phyloP scores from a whole-genome alignment of 1,140 invertebrate species.

The Wasmannia auropunctata region DNA sequence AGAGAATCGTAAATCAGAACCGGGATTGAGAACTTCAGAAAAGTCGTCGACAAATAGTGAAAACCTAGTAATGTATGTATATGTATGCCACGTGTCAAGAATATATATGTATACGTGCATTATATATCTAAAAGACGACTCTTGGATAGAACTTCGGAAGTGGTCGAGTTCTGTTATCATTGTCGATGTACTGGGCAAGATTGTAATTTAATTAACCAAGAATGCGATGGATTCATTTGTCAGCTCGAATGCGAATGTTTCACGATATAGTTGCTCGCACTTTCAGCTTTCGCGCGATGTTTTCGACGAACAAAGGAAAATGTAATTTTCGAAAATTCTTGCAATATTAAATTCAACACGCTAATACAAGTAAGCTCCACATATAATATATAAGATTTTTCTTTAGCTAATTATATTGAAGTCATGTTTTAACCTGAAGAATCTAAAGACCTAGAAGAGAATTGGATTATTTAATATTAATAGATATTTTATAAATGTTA shows the following conservation, averaged over 20 bases:
- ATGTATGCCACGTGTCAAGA: slow-evolving; percentile 6
- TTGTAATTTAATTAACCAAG: slow-evolving; percentile 65
- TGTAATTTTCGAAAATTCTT: background rate
- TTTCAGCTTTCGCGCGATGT: background rate
- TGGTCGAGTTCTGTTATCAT: slow-evolving; percentile 20
- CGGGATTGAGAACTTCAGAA: slow-evolving; percentile 26
- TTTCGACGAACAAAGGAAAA: background rate
- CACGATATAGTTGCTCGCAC: background rate
- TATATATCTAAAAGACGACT: slow-evolving; percentile 10
- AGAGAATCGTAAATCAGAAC: slow-evolving; percentile 69
- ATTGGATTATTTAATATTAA: background rate
- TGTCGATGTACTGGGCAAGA: slow-evolving; percentile 62
- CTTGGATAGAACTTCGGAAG: slow-evolving; percentile 63
- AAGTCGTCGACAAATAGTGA: slow-evolving; percentile 21
- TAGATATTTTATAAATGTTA: background rate
- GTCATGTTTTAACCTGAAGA: background rate
- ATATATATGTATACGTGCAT: background rate
- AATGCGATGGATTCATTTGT: slow-evolving; percentile 34
- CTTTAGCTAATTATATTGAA: background rate
- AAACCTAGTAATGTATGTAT: slow-evolving; percentile 4
- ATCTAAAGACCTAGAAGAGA: no score
- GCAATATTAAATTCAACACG: background rate
- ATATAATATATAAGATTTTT: background rate
- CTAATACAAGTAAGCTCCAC: background rate
- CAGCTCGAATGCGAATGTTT: slow-evolving; percentile 20